phyloP scores from a whole-genome alignment of 2,888 invertebrate species.

The Stenichneumon culpator region DNA sequence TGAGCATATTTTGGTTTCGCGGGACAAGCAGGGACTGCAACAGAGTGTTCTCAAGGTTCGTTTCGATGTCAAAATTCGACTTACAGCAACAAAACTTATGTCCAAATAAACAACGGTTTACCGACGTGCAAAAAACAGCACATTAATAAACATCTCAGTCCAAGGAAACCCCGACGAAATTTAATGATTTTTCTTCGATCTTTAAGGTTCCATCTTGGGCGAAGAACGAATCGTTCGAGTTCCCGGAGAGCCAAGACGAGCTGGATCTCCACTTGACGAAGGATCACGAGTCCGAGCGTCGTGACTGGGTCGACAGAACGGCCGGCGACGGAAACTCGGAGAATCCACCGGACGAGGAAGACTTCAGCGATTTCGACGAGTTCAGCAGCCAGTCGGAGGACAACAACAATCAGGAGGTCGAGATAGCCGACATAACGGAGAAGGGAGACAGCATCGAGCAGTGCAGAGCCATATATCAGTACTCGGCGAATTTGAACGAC shows the following conservation, averaged over 20 bases:
- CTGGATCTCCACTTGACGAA: conserved; percentile 78
- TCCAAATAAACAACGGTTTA: neutral
- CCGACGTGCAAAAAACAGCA: neutral
- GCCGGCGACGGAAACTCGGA: conserved; percentile 93
- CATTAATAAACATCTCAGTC: neutral
- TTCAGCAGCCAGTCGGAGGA: conserved; percentile 83
- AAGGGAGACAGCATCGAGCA: conserved; percentile 81
- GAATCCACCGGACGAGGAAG: conserved; percentile 89
- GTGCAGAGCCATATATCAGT: conserved; percentile 95
- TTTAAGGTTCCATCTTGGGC: conserved; percentile 91
- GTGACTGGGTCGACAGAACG: conserved; percentile 91
- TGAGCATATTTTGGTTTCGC: conserved; percentile 94
- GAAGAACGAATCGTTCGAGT: conserved; percentile 88
- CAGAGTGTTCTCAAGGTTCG: conserved; percentile 93
- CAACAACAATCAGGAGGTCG: conserved; percentile 85
- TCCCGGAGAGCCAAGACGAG: conserved; percentile 81
- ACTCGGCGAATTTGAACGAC: conserved; percentile 94
- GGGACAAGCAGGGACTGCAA: conserved; percentile 96
- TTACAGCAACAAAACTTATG: neutral
- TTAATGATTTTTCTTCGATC: neutral
- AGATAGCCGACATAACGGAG: conserved; percentile 70
- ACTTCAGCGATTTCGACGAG: conserved; percentile 91
- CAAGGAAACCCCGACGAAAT: neutral
- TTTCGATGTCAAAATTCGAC: conserved; percentile 1
- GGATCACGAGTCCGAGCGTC: conserved; percentile 78